These are phyloP conservation scores for Clarias pachynema DNA, from an alignment of 2,797 vertebrate species.

Conservation along the genomic window DNA sequence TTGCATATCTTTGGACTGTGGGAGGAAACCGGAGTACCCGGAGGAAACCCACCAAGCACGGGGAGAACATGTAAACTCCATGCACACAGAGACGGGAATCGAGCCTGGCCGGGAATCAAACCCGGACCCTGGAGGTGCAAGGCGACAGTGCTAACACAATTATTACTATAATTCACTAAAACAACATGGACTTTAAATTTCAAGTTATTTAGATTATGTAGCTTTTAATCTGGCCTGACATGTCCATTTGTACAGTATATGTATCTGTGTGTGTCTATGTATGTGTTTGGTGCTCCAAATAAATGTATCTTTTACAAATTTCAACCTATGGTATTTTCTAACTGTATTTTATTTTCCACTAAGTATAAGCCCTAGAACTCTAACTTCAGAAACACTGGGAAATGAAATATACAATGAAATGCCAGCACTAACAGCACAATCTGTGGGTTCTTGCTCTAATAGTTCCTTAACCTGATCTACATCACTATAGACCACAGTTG, in stretches of 20 bases:
- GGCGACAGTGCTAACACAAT: too few relatives aligned
- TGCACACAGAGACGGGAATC: too few relatives aligned
- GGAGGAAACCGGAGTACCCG: too few relatives aligned
- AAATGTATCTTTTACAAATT: not conserved
- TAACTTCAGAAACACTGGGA: not conserved
- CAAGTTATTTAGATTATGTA: not conserved
- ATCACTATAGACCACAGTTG: not conserved
- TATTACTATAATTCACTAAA: not conserved
- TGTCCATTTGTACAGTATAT: too few relatives aligned
- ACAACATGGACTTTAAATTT: constrained; percentile 4
- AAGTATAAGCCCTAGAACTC: not conserved
- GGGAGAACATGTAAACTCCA: too few relatives aligned
- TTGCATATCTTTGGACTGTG: too few relatives aligned
- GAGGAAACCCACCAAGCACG: too few relatives aligned
- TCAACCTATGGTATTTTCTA: not conserved
- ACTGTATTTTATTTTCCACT: not conserved
- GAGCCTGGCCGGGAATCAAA: too few relatives aligned
- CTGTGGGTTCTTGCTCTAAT: not conserved
- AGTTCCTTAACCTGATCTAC: not conserved
- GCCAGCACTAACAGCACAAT: not conserved
- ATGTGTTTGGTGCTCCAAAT: not conserved
- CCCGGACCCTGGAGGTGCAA: too few relatives aligned
- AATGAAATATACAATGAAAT: not conserved
- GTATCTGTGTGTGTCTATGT: not conserved
- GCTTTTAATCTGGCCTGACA: not conserved